Conservation (phyloP, 2,113 vertebrate species). For the Callaeas wilsoni region DNA sequence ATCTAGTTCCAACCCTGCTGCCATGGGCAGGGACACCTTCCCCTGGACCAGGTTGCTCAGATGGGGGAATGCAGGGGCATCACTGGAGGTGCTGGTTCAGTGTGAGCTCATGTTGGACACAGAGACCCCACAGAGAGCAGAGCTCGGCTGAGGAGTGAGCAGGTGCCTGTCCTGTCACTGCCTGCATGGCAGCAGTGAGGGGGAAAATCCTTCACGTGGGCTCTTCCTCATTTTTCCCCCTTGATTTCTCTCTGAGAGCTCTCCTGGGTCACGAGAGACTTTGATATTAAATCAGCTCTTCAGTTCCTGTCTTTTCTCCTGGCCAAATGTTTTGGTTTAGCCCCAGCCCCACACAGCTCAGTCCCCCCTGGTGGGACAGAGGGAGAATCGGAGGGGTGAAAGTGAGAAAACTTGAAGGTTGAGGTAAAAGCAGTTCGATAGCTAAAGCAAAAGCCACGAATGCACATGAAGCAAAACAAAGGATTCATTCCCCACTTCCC, state of each 20-base stretch:
- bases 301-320: not conserved
- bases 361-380: fast-evolving
- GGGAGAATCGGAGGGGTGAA: not conserved
- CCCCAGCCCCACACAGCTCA: not conserved
- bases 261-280: not conserved
- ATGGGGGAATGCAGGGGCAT: not conserved
- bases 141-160: not conserved
- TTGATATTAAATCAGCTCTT: not conserved
- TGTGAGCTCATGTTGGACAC: fast-evolving
- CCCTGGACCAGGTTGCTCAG: not conserved
- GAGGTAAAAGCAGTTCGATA: not conserved
- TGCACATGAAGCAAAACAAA: not conserved
- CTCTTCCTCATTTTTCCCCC: not conserved
- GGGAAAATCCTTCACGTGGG: not conserved
- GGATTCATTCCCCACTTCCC: not conserved
- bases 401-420: not conserved
- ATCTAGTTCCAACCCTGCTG: not conserved
- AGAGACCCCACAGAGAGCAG: not conserved
- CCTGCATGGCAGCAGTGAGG: fast-evolving
- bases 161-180: not conserved
- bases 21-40: not conserved
- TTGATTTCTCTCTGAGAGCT: not conserved
- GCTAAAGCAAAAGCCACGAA: not conserved
- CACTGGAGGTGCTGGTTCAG: not conserved
- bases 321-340: not conserved